Percentiles rank a stretch among this genome's conserved stretches.
These are phyloP conservation scores for Agriopis aurantiaria DNA, from an alignment of 2,888 invertebrate species.

Conservation along the genomic window DNA sequence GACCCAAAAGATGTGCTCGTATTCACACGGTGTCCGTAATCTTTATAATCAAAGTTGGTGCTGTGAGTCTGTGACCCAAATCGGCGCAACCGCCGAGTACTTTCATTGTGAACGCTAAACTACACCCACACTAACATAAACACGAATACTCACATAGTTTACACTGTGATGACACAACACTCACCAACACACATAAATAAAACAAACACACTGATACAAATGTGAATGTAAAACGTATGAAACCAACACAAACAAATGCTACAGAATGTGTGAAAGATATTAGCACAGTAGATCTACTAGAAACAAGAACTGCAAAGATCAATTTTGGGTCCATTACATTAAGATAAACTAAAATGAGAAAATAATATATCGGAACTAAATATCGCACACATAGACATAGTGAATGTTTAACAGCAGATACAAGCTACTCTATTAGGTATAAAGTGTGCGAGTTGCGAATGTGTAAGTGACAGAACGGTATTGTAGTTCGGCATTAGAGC, in stretches of 20 bases:
- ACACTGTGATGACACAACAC: constrained; percentile 31
- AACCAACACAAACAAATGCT: constrained; percentile 53
- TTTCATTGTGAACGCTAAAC: constrained; percentile 84
- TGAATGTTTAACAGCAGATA: constrained; percentile 33
- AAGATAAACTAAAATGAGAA: constrained; percentile 37
- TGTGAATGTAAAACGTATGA: constrained; percentile 52
- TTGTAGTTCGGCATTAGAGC: constrained; percentile 81
- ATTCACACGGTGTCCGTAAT: constrained; percentile 83
- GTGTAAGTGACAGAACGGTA: constrained; percentile 66
- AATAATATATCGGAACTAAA: constrained; percentile 40
- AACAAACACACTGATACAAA: constrained; percentile 49
- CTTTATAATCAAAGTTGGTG: constrained; percentile 84
- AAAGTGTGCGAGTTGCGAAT: constrained; percentile 47
- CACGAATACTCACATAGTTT: constrained; percentile 25
- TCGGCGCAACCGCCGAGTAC: constrained; percentile 83
- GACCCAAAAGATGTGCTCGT: constrained; percentile 77
- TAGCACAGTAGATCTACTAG: constrained; percentile 57
- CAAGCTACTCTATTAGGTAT: constrained; percentile 49
- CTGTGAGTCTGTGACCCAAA: constrained; percentile 86
- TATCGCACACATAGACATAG: constrained; percentile 39
- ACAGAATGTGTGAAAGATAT: constrained; percentile 60
- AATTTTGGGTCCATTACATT: constrained; percentile 48
- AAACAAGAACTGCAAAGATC: constrained; percentile 53
- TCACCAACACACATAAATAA: constrained; percentile 50
- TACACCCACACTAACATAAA: constrained; percentile 61